Base-by-base conservation (phyloP, 2,888 invertebrate species). In the Acronicta psi region DNA sequence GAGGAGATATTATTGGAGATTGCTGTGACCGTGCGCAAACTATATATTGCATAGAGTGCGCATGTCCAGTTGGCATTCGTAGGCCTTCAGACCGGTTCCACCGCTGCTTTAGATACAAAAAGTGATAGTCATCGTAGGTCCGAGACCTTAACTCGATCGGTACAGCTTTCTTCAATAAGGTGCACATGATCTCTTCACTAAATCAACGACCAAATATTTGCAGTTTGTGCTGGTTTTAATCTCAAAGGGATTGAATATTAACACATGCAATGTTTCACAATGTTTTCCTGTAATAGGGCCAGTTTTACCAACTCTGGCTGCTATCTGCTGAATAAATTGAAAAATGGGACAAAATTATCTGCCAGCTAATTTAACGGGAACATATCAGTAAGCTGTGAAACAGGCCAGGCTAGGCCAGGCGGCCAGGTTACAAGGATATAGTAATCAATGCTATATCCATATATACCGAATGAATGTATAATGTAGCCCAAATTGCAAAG, bases 101-200 rank as follows among this genome's bases (percentile, higher is more conserved):
- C 73, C 61, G 63, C 76, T 63, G 68, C 73, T 82, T 79, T 79
- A 76, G 82, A 84, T 83, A 83, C 83, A 86, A 86, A 85, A 87
- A 87, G 83, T 84, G 86, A 89, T 89, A 89, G 85, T 85, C 84
- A 87, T 84, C 83, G 76, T 71, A 78, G 75, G 79, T 74, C 76
- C 80, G 69, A 83, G 82, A 82, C 82, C 82, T 79, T 76, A 65
- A 51, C 63, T 56, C 36, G 72, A 66, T 71, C 49, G 54, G 77
- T 75, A 73, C 73, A 64, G 69, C 78, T 80, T 80, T 80, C 78
- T 71, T 77, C 60, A 73, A 63, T 75, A 60, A 45, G 34, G 47
- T 49, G 47, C 57, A 20, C 59, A 55, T 49, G 23, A 23, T 38
- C 43, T 59, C 41, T 44, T 42, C 38, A 40, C 29, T 38, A 42